Percentiles rank a stretch among this genome's conserved stretches.
Evolutionary conservation across 2,113 vertebrate genomes (phyloP).

Genomic region (Microcebus griseorufus): DNA sequence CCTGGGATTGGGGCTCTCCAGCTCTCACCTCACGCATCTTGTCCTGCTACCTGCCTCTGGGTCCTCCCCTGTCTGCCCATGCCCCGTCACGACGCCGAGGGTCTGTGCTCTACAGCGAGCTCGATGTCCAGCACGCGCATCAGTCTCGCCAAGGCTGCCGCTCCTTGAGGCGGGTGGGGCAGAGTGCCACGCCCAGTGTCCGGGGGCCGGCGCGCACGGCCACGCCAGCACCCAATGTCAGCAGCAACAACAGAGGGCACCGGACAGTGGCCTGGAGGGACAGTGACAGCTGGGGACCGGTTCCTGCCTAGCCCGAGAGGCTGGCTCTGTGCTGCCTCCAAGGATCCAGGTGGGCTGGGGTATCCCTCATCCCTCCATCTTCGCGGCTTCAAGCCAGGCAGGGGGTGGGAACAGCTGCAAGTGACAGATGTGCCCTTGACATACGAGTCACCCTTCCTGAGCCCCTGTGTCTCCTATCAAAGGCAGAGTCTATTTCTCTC

Average conservation of each 20-base stretch:
- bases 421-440: background rate
- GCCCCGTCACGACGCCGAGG: background rate
- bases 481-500: background rate
- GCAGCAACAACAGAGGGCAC: too few species aligned
- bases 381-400: background rate
- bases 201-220: too few species aligned
- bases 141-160: rapidly evolving
- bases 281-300: rapidly evolving
- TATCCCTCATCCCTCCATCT: background rate
- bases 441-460: background rate
- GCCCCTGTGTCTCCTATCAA: background rate
- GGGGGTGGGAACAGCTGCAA: background rate
- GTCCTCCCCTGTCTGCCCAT: background rate
- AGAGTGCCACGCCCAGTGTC: background rate
- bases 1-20: rapidly evolving
- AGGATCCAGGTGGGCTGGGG: background rate
- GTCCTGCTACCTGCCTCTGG: background rate
- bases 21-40: background rate
- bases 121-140: background rate
- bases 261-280: background rate
- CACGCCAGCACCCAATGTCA: too few species aligned
- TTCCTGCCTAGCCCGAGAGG: background rate
- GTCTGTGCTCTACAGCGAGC: background rate
- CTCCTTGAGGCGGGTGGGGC: background rate
- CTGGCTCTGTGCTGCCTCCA: background rate